Base-by-base conservation (phyloP, 2,888 invertebrate species). In the Brenthis daphne region DNA sequence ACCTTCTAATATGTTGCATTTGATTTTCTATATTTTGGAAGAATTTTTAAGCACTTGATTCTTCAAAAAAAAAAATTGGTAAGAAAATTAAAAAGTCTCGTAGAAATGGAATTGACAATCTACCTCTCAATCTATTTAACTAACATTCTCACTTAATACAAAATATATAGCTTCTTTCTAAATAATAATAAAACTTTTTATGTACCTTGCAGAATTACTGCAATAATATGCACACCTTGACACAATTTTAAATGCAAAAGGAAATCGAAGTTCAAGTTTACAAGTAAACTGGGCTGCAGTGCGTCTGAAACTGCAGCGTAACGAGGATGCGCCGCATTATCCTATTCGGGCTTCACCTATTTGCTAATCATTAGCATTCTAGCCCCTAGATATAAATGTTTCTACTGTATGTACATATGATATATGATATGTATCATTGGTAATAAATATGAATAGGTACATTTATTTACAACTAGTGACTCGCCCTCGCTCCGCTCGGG, bases 241-340 rank as follows among this genome's bases (percentile, higher is more conserved):
- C 58, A 60, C 53, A 60, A 24, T 64, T 56, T 8, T 24, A 33
- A 67, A 64, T 48, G 57, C 37, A 64, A 66, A 54, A 66, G 66
- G 70, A 70, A 64, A 70, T 48, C 58, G 66, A 70, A 73, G 73
- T 71, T 69, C 68, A 71, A 73, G 73, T 68, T 67, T 67, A 64
- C 67, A 50, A 66, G 73, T 72, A 73, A 73, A 76, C 55, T 75
- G 65, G 75, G 78, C 67, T 75, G 73, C 74, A 57, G 67, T 70
- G 69, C 68, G 64, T 72, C 65, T 73, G 71, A 74, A 76, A 73
- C 70, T 76, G 76, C 88, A 85, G 82, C 67, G 85, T 94, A 94
- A 94, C 93, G 89, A 94, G 94, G 94, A 94, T 94, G 94, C 93
- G 89, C 85, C 94, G 89, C 89, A 94, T 94, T 94, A 94, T 94